These are phyloP conservation scores for Heteropelma amictum DNA, from an alignment of 2,888 invertebrate genomes.

Conservation along the genomic window DNA sequence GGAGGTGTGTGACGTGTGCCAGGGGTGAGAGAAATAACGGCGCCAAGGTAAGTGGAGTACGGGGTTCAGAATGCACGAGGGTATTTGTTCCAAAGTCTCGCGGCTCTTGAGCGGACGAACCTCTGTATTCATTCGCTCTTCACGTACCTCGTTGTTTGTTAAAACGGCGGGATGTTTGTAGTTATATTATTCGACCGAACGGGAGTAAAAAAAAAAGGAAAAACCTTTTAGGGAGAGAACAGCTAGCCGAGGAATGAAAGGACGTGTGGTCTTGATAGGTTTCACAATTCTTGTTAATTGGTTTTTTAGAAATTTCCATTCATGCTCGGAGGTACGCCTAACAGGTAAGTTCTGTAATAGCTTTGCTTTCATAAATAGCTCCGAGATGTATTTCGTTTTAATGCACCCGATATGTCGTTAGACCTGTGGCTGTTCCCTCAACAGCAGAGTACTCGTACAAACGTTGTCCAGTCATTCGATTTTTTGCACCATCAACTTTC, in stretches of 20 bases:
- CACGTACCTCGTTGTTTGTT: constrained; percentile 9
- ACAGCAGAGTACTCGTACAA: constrained; percentile 1
- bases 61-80: background rate
- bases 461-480: too few relatives aligned
- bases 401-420: constrained; percentile 38
- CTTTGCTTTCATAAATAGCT: constrained; percentile 51
- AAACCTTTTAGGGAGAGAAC: background rate
- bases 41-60: background rate
- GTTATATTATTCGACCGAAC: background rate
- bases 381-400: constrained; percentile 27
- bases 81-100: constrained; percentile 23
- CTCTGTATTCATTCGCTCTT: constrained; percentile 1
- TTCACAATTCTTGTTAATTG: constrained; percentile 62
- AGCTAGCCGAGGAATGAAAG: constrained; percentile 35
- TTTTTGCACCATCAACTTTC: constrained; percentile 13
- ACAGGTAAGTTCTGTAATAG: constrained; percentile 59
- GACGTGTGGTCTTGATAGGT: constrained; percentile 63
- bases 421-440: constrained; percentile 31
- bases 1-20: background rate
- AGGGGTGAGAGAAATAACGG: constrained; percentile 15
- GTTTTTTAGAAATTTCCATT: constrained; percentile 64
- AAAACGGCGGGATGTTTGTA: constrained; percentile 12
- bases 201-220: background rate
- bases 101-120: constrained; percentile 13
- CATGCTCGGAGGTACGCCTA: constrained; percentile 55